Evolutionary conservation across 2,113 vertebrate genomes (phyloP).

Genomic region (Podilymbus podiceps): DNA sequence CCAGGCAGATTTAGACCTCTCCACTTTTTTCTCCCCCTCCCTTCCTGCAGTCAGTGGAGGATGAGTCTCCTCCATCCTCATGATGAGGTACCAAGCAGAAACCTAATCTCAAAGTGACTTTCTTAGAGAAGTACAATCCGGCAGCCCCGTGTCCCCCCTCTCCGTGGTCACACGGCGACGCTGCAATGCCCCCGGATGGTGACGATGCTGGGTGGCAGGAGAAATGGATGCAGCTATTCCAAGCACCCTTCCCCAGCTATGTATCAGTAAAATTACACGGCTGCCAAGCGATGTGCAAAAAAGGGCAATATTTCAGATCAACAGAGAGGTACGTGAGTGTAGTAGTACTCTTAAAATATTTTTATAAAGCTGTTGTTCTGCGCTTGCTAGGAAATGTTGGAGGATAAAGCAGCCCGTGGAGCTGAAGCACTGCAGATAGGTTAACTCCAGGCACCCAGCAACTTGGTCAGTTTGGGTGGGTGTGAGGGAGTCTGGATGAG

Average conservation of each 20-base stretch:
- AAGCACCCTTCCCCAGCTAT: neutral
- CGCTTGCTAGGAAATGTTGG: neutral
- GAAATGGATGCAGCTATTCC: neutral
- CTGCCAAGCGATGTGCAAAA: neutral
- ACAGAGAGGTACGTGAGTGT: fast-evolving
- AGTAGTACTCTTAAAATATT: neutral
- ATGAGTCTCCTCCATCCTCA: neutral
- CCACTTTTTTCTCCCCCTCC: neutral
- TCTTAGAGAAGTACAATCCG: neutral
- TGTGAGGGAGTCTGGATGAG: neutral
- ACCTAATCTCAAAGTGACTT: neutral
- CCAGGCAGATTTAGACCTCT: neutral
- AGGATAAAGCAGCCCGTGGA: neutral
- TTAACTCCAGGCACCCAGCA: neutral
- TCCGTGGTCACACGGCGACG: neutral
- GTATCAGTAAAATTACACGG: neutral
- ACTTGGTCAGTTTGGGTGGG: neutral
- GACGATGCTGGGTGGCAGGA: neutral
- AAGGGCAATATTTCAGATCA: neutral
- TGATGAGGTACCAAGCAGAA: neutral
- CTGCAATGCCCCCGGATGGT: neutral
- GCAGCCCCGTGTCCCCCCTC: neutral
- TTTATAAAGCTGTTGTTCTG: neutral
- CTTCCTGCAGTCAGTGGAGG: neutral
- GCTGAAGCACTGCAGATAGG: neutral